These are phyloP conservation scores for Heterotilapia buettikoferi DNA, from an alignment of 2,113 vertebrate genomes.

Conservation along the genomic window DNA sequence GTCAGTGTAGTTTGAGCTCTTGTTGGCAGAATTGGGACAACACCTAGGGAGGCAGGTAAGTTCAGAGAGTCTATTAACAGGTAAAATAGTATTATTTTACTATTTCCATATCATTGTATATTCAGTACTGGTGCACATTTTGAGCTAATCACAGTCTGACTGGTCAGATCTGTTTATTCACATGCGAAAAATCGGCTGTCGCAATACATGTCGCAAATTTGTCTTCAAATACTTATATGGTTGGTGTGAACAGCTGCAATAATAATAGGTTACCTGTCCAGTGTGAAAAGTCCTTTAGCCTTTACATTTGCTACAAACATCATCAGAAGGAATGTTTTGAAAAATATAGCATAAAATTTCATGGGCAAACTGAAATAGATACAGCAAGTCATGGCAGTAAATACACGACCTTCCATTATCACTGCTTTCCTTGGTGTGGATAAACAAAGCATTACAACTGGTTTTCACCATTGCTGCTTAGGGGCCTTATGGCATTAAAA, in stretches of 20 bases:
- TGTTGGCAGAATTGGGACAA: not conserved
- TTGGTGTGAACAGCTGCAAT: not conserved
- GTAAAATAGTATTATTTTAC: not conserved
- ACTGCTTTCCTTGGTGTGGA: not conserved
- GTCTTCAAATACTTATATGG: not conserved
- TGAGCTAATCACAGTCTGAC: not conserved
- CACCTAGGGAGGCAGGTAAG: not conserved
- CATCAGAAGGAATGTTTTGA: not conserved
- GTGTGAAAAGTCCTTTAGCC: not conserved
- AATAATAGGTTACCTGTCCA: not conserved
- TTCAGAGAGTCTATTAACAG: not conserved
- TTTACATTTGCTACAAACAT: not conserved
- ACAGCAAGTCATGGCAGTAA: not conserved
- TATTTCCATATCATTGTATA: not conserved
- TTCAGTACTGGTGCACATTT: not conserved
- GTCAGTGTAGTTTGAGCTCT: not conserved
- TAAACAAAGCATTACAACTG: not conserved
- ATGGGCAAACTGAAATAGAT: not conserved
- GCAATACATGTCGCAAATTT: not conserved
- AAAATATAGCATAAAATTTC: not conserved
- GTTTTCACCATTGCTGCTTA: not conserved
- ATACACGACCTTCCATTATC: not conserved
- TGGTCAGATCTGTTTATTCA: not conserved
- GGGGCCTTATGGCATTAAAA: not conserved
- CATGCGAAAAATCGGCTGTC: not conserved